Evolutionary conservation across 2,113 vertebrate species (phyloP).

Genomic region (Murina feae): DNA sequence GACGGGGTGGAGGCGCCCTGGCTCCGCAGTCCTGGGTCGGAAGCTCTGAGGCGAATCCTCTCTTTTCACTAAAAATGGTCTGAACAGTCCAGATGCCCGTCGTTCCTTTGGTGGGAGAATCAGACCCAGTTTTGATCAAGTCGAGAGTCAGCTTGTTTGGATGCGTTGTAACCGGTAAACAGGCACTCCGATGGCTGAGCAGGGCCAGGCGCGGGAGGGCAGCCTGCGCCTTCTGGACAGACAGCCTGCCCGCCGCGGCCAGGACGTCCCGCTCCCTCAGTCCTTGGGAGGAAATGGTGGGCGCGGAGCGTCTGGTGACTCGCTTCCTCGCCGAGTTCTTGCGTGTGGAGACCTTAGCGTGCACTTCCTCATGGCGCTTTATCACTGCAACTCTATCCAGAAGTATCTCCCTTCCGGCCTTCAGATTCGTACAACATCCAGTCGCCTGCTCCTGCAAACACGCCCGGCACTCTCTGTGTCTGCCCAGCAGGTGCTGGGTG

Average conservation of each 20-base stretch:
- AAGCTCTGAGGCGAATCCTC: neutral
- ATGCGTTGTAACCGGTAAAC: neutral
- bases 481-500: neutral
- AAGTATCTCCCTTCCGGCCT: neutral
- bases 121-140: neutral
- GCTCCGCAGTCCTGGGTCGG: neutral
- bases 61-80: slow-evolving; percentile 19
- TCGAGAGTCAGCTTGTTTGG: neutral
- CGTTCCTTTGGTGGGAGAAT: neutral
- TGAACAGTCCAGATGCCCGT: neutral
- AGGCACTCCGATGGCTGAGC: neutral
- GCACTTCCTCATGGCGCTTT: neutral
- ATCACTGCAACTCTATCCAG: neutral
- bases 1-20: neutral
- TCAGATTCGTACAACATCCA: neutral
- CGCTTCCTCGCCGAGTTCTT: neutral
- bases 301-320: neutral
- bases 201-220: no score
- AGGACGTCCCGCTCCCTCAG: neutral
- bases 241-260: no score
- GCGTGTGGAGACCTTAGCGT: neutral
- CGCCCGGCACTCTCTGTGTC: neutral
- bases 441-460: neutral
- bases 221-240: no score
- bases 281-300: neutral